These are phyloP conservation scores for Lycodopsis pacificus DNA, from an alignment of 2,797 vertebrate genomes.

Conservation along the genomic window DNA sequence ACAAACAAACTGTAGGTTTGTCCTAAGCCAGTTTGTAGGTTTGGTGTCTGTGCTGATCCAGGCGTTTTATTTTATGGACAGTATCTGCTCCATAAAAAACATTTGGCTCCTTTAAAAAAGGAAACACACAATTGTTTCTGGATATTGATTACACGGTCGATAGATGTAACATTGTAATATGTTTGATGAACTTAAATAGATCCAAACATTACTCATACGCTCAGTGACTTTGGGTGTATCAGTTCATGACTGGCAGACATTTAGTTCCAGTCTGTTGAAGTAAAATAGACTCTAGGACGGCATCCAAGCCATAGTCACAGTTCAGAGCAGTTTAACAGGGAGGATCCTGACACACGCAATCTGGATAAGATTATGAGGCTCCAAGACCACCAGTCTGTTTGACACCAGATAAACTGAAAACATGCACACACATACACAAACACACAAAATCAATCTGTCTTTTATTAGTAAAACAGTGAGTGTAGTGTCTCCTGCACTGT, in stretches of 20 bases:
- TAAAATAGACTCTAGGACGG: conserved; percentile 53
- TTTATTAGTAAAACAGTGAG: conserved; percentile 64
- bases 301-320: conserved; percentile 66
- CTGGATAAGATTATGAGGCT: conserved; percentile 65
- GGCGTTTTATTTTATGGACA: background rate
- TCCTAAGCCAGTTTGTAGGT: background rate
- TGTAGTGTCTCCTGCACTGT: conserved; percentile 35
- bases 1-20: background rate
- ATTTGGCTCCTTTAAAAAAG: background rate
- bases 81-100: background rate
- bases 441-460: conserved; percentile 54
- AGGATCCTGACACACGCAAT: conserved; percentile 68
- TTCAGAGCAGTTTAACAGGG: conserved; percentile 63
- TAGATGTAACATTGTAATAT: conserved; percentile 38
- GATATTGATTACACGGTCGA: conserved; percentile 2
- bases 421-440: conserved; percentile 33
- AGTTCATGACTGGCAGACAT: conserved; percentile 35
- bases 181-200: conserved; percentile 36
- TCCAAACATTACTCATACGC: conserved; percentile 25
- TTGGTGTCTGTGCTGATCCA: background rate
- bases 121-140: background rate
- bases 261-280: conserved; percentile 38
- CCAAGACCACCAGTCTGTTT: conserved; percentile 64
- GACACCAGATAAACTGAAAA: conserved; percentile 61
- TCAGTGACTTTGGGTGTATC: conserved; percentile 30